Evolutionary conservation across 2,888 invertebrate genomes (phyloP).

Genomic region (Heteropelma amictum): DNA sequence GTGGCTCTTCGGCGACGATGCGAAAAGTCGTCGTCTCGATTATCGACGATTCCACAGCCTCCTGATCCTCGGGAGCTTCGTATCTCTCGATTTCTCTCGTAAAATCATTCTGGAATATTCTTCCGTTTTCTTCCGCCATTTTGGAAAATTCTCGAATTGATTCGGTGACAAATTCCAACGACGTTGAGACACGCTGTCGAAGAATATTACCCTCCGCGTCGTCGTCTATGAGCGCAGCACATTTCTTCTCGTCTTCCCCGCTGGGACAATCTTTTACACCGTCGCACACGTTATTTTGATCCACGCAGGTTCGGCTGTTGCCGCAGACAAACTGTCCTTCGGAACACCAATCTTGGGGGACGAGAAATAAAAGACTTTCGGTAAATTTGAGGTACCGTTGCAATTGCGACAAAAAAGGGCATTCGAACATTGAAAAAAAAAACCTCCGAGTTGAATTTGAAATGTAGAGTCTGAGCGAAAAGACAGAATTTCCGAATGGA

Average conservation of each 20-base stretch:
- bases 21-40: conserved; percentile 66
- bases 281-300: conserved; percentile 84
- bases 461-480: background rate
- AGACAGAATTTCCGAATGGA: too few species aligned
- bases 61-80: conserved; percentile 64
- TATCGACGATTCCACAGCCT: conserved; percentile 65
- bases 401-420: too few species aligned
- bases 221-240: conserved; percentile 78
- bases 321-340: conserved; percentile 87
- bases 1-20: conserved; percentile 50
- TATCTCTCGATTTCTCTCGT: conserved; percentile 1
- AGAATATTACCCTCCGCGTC: conserved; percentile 43
- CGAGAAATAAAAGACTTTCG: background rate
- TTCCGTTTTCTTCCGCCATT: background rate
- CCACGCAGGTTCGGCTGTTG: conserved; percentile 85
- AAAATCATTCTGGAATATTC: background rate
- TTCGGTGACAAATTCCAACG: conserved; percentile 8
- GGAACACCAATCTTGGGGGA: conserved; percentile 83
- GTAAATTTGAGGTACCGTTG: too few species aligned
- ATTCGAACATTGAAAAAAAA: too few species aligned
- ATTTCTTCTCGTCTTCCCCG: conserved; percentile 88
- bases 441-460: too few species aligned
- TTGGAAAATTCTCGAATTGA: background rate
- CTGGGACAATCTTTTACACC: conserved; percentile 85
- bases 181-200: conserved; percentile 2